These are phyloP conservation scores for Odontesthes bonariensis DNA, from an alignment of 2,113 vertebrate genomes.

Conservation along the genomic window DNA sequence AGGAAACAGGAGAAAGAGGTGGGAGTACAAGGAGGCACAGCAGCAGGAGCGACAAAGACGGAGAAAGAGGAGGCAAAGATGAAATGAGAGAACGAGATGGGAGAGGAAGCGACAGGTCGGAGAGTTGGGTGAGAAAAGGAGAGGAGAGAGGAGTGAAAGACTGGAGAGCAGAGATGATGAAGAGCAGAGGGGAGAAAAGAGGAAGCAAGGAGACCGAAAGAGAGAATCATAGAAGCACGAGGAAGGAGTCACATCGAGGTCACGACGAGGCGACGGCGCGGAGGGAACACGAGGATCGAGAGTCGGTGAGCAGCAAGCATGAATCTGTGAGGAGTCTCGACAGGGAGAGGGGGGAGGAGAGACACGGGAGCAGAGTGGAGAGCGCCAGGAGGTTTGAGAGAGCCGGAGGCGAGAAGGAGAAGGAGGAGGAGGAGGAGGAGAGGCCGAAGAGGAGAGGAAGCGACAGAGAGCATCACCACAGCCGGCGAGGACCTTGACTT, in stretches of 20 bases:
- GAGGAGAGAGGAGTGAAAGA: constrained; percentile 45
- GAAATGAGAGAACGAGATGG: neutral
- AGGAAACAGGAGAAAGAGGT: constrained; percentile 18
- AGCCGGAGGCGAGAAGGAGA: constrained; percentile 5
- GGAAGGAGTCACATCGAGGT: constrained; percentile 25
- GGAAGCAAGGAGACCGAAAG: neutral
- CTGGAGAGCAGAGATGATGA: constrained; percentile 37
- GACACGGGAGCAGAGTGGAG: constrained; percentile 22
- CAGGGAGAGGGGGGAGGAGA: neutral
- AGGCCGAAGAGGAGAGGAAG: constrained; percentile 21
- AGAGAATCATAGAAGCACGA: neutral
- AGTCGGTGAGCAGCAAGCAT: neutral
- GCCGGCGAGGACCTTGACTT: constrained; percentile 10
- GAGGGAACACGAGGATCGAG: constrained; percentile 3
- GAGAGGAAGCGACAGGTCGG: constrained; percentile 24
- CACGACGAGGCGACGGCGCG: neutral
- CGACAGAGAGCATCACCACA: constrained; percentile 5
- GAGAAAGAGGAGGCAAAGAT: constrained; percentile 4
- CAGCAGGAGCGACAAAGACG: constrained; percentile 20
- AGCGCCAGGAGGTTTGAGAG: constrained; percentile 46
- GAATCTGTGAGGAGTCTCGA: constrained; percentile 34
- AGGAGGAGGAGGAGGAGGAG: constrained; percentile 7
- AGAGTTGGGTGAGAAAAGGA: neutral
- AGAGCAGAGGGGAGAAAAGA: constrained; percentile 11
- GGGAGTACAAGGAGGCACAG: constrained; percentile 18